These are phyloP conservation scores for Drosophila carrolli DNA, from an alignment of 1,140 invertebrate genomes.

Conservation along the genomic window DNA sequence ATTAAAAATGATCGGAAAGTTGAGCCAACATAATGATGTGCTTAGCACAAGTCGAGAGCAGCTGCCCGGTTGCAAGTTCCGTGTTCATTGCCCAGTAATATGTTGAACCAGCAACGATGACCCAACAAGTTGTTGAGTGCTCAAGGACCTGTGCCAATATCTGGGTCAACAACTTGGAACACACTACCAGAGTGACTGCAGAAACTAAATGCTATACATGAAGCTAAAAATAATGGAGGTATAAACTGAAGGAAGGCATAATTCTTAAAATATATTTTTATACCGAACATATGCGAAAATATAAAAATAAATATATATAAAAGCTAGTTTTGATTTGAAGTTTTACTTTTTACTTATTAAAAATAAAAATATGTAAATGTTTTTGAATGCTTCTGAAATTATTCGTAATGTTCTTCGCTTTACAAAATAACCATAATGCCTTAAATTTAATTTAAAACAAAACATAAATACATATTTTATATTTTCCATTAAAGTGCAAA, in stretches of 20 bases:
- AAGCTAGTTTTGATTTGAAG: too few species aligned
- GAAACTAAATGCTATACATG: not conserved
- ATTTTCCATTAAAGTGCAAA: too few species aligned
- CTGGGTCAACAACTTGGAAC: constrained; percentile 34
- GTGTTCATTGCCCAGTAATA: constrained; percentile 32
- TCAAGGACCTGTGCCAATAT: constrained; percentile 38
- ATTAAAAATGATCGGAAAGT: constrained; percentile 73
- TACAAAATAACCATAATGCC: too few species aligned
- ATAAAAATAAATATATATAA: not conserved
- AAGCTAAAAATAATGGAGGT: not conserved
- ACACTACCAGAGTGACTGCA: constrained; percentile 4
- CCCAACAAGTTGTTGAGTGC: constrained; percentile 44
- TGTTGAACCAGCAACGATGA: constrained; percentile 19
- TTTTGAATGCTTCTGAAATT: too few species aligned
- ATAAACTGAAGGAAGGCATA: not conserved
- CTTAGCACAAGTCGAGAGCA: constrained; percentile 48
- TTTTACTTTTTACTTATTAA: too few species aligned
- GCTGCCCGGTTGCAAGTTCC: constrained; percentile 15
- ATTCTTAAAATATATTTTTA: not conserved
- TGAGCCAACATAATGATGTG: constrained; percentile 63
- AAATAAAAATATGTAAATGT: too few species aligned
- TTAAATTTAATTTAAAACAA: not conserved
- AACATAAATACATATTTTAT: not conserved
- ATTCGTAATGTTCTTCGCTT: too few species aligned
- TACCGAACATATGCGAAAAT: not conserved